These are phyloP conservation scores for Corythucha ciliata DNA, from an alignment of 2,888 invertebrate species.

Conservation along the genomic window DNA sequence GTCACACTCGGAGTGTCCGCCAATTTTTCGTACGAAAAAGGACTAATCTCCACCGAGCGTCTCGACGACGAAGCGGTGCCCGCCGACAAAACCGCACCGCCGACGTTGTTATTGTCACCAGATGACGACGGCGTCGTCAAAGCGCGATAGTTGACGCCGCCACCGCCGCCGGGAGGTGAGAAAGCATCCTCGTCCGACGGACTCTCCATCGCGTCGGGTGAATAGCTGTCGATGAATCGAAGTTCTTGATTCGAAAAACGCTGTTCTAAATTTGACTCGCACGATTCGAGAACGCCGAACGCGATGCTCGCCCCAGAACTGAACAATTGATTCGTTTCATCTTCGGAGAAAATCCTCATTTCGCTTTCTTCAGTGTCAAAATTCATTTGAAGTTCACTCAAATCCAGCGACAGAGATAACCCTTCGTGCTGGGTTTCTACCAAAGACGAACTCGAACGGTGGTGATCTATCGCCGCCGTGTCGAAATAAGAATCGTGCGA, in stretches of 20 bases:
- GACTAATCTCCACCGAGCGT: slow-evolving; percentile 23
- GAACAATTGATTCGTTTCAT: slow-evolving; percentile 50
- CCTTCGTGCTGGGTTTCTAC: slow-evolving; percentile 34
- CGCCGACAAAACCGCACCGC: slow-evolving; percentile 16
- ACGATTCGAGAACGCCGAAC: slow-evolving; percentile 15
- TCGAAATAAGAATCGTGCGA: slow-evolving; percentile 93
- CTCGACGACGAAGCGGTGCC: too few species aligned
- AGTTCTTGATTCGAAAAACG: slow-evolving; percentile 56
- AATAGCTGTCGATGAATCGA: slow-evolving; percentile 71
- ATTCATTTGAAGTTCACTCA: slow-evolving; percentile 74
- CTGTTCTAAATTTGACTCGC: slow-evolving; percentile 59
- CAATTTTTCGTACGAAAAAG: slow-evolving; percentile 27
- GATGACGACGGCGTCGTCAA: slow-evolving; percentile 25
- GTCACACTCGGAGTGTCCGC: slow-evolving; percentile 25
- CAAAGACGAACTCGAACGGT: slow-evolving; percentile 28
- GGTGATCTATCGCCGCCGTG: slow-evolving; percentile 46
- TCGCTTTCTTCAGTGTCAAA: slow-evolving; percentile 78
- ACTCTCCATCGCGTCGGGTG: slow-evolving; percentile 50
- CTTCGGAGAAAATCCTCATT: slow-evolving; percentile 81
- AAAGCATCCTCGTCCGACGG: slow-evolving; percentile 23
- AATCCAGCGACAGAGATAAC: slow-evolving; percentile 50
- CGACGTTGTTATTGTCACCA: slow-evolving; percentile 24
- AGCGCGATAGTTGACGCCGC: too few species aligned
- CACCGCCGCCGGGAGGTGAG: slow-evolving; percentile 20
- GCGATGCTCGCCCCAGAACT: slow-evolving; percentile 31